Percentiles rank a stretch among this genome's conserved stretches.
These are phyloP conservation scores for Ephestia elutella DNA, from an alignment of 1,140 invertebrate genomes.

Conservation along the genomic window DNA sequence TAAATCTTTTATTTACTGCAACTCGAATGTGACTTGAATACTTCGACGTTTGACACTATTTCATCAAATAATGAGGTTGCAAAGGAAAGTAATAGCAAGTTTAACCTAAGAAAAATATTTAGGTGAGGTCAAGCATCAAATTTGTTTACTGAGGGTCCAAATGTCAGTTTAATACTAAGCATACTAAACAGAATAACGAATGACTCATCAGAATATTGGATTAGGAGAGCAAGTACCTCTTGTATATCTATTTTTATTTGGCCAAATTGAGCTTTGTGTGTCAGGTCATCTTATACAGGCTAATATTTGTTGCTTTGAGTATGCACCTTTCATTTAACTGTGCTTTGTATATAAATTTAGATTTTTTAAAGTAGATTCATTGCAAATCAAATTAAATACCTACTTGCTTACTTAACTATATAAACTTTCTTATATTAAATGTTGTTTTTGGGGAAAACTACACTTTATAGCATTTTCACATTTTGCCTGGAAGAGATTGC, in stretches of 20 bases:
- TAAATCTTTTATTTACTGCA: too few species aligned
- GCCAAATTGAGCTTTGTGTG: neutral
- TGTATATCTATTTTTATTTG: neutral
- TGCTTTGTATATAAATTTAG: neutral
- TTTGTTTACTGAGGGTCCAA: neutral
- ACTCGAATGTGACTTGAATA: too few species aligned
- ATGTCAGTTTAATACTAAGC: neutral
- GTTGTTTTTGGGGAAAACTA: too few species aligned
- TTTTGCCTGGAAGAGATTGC: too few species aligned
- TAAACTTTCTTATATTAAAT: too few species aligned
- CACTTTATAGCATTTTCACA: too few species aligned
- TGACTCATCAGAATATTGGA: constrained; percentile 4
- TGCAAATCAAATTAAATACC: too few species aligned
- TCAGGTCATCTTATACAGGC: neutral
- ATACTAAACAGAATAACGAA: neutral
- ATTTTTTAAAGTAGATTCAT: neutral
- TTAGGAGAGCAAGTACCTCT: constrained; percentile 2
- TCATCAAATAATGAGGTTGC: too few species aligned
- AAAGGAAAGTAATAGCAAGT: too few species aligned
- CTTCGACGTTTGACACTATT: too few species aligned
- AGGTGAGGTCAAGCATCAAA: constrained; percentile 6
- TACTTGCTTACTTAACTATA: too few species aligned
- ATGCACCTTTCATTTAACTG: neutral
- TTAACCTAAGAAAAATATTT: neutral
- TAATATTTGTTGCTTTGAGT: neutral